Conservation (phyloP, 2,888 invertebrate genomes). For the Netelia inedita region DNA sequence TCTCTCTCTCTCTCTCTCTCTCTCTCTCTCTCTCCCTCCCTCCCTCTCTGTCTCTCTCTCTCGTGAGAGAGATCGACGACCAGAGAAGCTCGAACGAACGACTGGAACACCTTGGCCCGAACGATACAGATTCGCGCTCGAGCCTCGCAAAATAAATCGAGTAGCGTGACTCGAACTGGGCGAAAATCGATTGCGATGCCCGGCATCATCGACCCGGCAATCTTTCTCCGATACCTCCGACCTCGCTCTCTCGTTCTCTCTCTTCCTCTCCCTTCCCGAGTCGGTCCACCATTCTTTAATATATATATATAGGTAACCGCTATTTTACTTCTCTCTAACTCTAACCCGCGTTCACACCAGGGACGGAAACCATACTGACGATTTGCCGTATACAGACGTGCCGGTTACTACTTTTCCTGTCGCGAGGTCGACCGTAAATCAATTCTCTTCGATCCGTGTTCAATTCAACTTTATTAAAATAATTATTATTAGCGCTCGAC, state of each 20-base stretch:
- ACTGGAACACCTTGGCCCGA: conserved; percentile 69
- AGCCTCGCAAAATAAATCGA: conserved; percentile 65
- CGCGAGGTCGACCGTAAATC: conserved; percentile 25
- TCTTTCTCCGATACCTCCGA: conserved; percentile 55
- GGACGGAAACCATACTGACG: conserved; percentile 27
- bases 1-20: background rate
- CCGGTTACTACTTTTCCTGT: conserved; percentile 19
- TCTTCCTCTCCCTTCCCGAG: background rate
- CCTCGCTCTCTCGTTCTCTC: background rate
- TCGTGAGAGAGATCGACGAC: conserved; percentile 72
- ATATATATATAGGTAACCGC: background rate
- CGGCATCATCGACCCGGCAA: conserved; percentile 66
- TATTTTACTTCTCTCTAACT: conserved; percentile 6
- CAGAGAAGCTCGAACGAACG: conserved; percentile 63
- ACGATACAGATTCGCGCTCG: conserved; percentile 67
- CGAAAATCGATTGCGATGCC: conserved; percentile 68
- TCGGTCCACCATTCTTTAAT: conserved; percentile 1
- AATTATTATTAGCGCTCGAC: too few species aligned
- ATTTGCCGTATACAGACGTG: conserved; percentile 9
- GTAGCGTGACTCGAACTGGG: conserved; percentile 65
- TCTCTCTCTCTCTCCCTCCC: background rate
- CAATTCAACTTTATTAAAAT: background rate
- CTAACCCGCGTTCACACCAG: conserved; percentile 25
- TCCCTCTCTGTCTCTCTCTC: background rate
- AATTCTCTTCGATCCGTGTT: background rate